Evolutionary conservation across 2,113 vertebrate species (phyloP), one percentile per base, ranked within the genome.

Genomic region (Rhinolophus sinicus): DNA sequence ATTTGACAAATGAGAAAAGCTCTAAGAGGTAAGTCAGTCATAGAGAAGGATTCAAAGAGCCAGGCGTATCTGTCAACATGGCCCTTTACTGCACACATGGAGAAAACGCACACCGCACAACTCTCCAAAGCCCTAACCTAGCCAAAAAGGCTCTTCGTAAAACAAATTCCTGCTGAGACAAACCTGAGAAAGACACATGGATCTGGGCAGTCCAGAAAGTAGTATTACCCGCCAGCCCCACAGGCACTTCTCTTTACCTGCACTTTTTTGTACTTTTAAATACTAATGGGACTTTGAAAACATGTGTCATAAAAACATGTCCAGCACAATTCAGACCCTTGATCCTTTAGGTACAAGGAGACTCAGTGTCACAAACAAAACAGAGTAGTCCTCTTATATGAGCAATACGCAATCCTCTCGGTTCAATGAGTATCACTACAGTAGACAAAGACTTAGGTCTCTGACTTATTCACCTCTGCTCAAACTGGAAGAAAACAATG

Each of bases 251-350:
- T 44, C n/a, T 88, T 33, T 77, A 50, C 92, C 94, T 93, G 84
- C 21, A 95, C 84, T 93, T 86, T 94, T 93, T 84, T 93, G 90
- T 58, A 90, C 28, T 88, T 95, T 95, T 97, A 98, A 96, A 90
- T 96, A 95, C 94, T 56, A 97, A 94, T 75, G 93, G 96, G 70
- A 92, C 69, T 97, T 97, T 96, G 87, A 86, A 98, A 96, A 97
- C 96, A 87, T 95, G 56, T 84, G 94, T 95, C 96, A 97, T 92
- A 97, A 97, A 90, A 77, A 38, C 62, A 44, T 21, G 92, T 97
- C 95, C 88, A 95, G 70, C 83, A 89, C 85, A 86, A 30, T 70
- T 90, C 77, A 84, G 91, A 97, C 78, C 54, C 69, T 76, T 52
- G 28, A n/a, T n/a, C 40, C 14, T 70, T 83, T 50, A 80, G 35